Conservation (phyloP, 2,113 vertebrate species). For the Ovis aries region ARS-UI_Ramb_v3.0 NC_056059.1:87146001-87146500, state of each 20-base stretch:
- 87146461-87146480: no score
- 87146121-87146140: neutral
- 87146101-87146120: neutral
- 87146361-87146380: no score
- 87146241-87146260: neutral
- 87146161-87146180: neutral
- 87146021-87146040: neutral
- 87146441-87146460: no score
- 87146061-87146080: neutral
- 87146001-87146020: neutral
- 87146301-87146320: no score
- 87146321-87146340: accelerated
- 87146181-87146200: neutral
- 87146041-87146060: neutral
- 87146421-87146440: no score
- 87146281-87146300: neutral
- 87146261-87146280: neutral
- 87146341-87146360: no score
- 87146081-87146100: neutral
- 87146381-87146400: no score
- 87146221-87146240: neutral
- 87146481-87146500: no score
- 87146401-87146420: no score
- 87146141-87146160: neutral
- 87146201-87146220: neutral